A percentile compares a stretch with the other conserved stretches of the same genome.
Evolutionary conservation across 2,888 invertebrate genomes (phyloP).

Genomic region (Beris morrisii): DNA sequence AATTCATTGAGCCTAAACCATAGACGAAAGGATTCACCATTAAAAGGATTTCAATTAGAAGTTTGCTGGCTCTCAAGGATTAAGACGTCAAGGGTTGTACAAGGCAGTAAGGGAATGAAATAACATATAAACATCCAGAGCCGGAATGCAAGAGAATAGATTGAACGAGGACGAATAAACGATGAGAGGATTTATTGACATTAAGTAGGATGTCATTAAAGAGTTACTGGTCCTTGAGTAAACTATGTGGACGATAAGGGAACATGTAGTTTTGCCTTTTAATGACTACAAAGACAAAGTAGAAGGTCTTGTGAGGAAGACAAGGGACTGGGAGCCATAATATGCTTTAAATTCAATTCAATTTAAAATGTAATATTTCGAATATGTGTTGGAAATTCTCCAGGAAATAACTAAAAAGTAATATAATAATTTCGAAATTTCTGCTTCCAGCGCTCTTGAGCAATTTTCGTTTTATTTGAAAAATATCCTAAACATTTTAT

Average conservation of each 20-base stretch:
- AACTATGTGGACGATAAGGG: slow-evolving; percentile 23
- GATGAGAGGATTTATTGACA: slow-evolving; percentile 28
- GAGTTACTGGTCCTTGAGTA: slow-evolving; percentile 16
- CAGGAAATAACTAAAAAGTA: no score
- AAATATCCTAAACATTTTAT: no score
- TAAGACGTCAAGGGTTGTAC: slow-evolving; percentile 31
- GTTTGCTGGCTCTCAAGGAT: slow-evolving; percentile 26
- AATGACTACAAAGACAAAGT: slow-evolving; percentile 21
- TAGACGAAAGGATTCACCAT: slow-evolving; percentile 29
- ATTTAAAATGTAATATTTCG: no score
- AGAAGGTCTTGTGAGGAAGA: not conserved
- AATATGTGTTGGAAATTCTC: no score
- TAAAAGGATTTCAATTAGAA: slow-evolving; percentile 31
- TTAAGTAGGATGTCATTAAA: slow-evolving; percentile 30
- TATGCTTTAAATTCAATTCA: no score
- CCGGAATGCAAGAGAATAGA: slow-evolving; percentile 10
- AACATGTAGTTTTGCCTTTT: slow-evolving; percentile 17
- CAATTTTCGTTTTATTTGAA: no score
- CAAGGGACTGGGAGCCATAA: not conserved
- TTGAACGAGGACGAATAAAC: slow-evolving; percentile 1
- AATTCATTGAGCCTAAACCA: slow-evolving; percentile 29
- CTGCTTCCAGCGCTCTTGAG: no score
- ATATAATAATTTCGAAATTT: no score
- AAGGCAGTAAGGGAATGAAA: slow-evolving; percentile 2
- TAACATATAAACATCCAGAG: slow-evolving; percentile 8